Evolutionary conservation across 1,140 invertebrate species (phyloP).

Genomic region (Pogonus chalceus): DNA sequence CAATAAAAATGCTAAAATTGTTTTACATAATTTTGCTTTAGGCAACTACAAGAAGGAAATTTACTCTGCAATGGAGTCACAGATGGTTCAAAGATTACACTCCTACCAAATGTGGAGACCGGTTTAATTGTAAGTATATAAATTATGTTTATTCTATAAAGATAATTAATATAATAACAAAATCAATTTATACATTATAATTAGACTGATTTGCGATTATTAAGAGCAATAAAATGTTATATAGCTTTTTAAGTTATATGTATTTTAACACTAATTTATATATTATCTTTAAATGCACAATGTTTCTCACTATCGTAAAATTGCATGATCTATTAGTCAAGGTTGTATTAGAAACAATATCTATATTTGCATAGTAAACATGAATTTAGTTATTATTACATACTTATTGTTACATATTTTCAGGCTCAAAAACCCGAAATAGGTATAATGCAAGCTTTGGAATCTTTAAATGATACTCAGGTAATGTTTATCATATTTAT

Average conservation of each 20-base stretch:
- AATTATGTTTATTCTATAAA: no score
- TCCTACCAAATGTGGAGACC: conserved; percentile 87
- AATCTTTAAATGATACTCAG: conserved; percentile 86
- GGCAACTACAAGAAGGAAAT: conserved; percentile 78
- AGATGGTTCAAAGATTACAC: conserved; percentile 77
- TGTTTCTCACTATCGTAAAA: no score
- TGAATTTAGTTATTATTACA: background rate
- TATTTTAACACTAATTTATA: no score
- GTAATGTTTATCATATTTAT: conserved; percentile 25
- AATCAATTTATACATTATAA: background rate
- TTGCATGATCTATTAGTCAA: background rate
- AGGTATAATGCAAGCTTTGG: conserved; percentile 88
- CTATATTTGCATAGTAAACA: background rate
- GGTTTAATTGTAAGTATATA: conserved; percentile 77
- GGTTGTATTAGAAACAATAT: background rate
- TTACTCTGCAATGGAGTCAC: conserved; percentile 76
- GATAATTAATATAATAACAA: no score
- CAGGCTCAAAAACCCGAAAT: conserved; percentile 85
- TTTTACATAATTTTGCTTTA: conserved; percentile 46
- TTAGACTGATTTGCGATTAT: background rate
- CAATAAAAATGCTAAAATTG: background rate
- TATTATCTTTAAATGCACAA: no score
- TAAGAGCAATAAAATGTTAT: background rate
- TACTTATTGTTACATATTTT: background rate
- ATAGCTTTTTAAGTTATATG: no score